Conservation (phyloP, 2,888 invertebrate genomes). For the Adineta ricciae region DNA sequence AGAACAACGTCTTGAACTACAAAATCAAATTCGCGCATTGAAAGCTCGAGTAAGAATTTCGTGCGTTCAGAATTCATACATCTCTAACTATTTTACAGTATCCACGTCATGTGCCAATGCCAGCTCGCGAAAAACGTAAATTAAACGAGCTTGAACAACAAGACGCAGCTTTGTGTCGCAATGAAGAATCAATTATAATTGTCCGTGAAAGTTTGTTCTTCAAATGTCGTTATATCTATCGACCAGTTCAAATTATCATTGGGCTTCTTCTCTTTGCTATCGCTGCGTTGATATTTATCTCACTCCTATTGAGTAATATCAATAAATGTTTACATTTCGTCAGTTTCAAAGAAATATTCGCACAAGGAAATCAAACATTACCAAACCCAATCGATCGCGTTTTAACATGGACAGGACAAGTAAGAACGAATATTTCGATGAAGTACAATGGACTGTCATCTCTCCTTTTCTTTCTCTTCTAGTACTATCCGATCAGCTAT, state of each 20-base stretch:
- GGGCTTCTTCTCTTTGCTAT: conserved; percentile 43
- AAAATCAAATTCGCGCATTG: conserved; percentile 40
- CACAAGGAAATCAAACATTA: conserved; percentile 44
- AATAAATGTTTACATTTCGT: conserved; percentile 50
- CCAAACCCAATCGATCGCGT: conserved; percentile 50
- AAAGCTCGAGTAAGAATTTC: conserved; percentile 40
- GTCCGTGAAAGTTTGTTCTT: conserved; percentile 41
- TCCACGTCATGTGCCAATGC: conserved; percentile 37
- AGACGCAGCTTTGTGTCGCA: conserved; percentile 39
- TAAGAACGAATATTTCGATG: conserved; percentile 34
- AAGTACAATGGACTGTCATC: background rate
- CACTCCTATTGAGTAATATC: conserved; percentile 48
- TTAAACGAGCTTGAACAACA: conserved; percentile 37
- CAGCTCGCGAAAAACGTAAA: conserved; percentile 39
- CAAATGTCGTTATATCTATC: conserved; percentile 41
- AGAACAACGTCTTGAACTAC: conserved; percentile 38
- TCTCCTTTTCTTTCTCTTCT: conserved; percentile 36
- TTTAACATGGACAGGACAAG: conserved; percentile 47
- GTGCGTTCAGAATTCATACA: background rate
- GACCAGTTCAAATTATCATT: conserved; percentile 47
- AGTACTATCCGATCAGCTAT: conserved; percentile 51
- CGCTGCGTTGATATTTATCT: conserved; percentile 46
- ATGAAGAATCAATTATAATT: conserved; percentile 43
- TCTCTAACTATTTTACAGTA: conserved; percentile 37
- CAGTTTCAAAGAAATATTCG: conserved; percentile 47